These are phyloP conservation scores for Drosophila punjabiensis DNA, from an alignment of 1,140 invertebrate species.

Conservation along the genomic window DNA sequence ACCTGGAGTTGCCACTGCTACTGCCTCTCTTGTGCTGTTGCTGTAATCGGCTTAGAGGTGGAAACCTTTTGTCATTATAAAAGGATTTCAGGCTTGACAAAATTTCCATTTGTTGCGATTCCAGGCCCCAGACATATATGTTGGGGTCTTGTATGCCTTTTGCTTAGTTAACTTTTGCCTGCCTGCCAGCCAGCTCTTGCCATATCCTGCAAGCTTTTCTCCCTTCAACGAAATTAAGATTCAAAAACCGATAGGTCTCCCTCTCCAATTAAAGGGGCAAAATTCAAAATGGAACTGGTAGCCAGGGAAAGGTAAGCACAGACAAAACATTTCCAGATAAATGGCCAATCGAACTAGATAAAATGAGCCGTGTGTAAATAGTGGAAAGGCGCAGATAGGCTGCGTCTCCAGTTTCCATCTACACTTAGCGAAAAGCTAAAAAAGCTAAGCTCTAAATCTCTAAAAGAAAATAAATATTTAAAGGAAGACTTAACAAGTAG, in stretches of 20 bases:
- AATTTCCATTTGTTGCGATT: conserved; percentile 81
- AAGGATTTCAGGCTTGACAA: conserved; percentile 82
- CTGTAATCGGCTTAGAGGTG: conserved; percentile 82
- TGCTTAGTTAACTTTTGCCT: conserved; percentile 74
- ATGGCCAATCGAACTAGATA: conserved; percentile 83
- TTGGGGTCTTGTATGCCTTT: conserved; percentile 18
- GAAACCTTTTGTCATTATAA: conserved; percentile 84
- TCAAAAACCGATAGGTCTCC: conserved; percentile 74
- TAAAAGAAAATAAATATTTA: not conserved
- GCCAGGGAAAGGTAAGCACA: conserved; percentile 20
- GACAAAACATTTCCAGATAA: conserved; percentile 73
- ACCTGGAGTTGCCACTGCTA: conserved; percentile 23
- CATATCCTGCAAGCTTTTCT: not conserved
- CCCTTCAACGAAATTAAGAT: conserved; percentile 75
- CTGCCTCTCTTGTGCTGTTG: conserved; percentile 33
- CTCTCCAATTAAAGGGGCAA: conserved; percentile 66
- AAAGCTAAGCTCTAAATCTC: too few species aligned
- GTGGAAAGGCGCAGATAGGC: conserved; percentile 74
- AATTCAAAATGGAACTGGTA: conserved; percentile 9
- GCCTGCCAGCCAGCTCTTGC: conserved; percentile 1
- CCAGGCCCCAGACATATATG: conserved; percentile 8
- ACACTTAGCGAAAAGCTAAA: not conserved
- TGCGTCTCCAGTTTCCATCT: conserved; percentile 12
- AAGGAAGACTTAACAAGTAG: not conserved
- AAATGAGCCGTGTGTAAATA: conserved; percentile 79